Evolutionary conservation across 2,113 vertebrate species (phyloP).

Genomic region (Azemiops feae): DNA sequence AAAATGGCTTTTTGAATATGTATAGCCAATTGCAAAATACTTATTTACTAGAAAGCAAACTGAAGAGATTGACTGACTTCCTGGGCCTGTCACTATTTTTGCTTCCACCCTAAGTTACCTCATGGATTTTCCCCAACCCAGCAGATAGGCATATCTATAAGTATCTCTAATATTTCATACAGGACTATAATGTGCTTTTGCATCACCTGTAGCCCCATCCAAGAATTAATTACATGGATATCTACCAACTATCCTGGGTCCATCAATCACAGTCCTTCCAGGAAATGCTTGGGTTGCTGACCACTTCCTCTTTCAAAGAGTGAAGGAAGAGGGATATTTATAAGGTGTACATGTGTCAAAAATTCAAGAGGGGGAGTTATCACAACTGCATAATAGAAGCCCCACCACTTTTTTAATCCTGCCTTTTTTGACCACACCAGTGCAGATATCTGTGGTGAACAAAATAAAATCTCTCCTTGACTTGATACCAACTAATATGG

Average conservation of each 20-base stretch:
- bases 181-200: neutral
- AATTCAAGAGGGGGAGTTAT: neutral
- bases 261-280: neutral
- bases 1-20: neutral
- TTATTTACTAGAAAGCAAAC: neutral
- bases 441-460: neutral
- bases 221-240: neutral
- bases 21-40: neutral
- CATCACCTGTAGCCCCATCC: neutral
- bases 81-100: neutral
- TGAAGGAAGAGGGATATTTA: neutral
- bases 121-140: neutral
- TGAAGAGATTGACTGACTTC: neutral
- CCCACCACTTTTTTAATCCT: neutral
- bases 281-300: neutral
- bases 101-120: neutral
- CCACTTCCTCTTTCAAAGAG: neutral
- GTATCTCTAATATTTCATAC: neutral
- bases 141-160: neutral
- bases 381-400: neutral
- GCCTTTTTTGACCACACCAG: neutral
- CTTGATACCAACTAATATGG: neutral
- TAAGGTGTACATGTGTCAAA: neutral
- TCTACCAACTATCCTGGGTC: neutral
- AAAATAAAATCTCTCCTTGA: neutral